Conservation (phyloP, 2,797 vertebrate species). For the Cyprinella venusta region DNA sequence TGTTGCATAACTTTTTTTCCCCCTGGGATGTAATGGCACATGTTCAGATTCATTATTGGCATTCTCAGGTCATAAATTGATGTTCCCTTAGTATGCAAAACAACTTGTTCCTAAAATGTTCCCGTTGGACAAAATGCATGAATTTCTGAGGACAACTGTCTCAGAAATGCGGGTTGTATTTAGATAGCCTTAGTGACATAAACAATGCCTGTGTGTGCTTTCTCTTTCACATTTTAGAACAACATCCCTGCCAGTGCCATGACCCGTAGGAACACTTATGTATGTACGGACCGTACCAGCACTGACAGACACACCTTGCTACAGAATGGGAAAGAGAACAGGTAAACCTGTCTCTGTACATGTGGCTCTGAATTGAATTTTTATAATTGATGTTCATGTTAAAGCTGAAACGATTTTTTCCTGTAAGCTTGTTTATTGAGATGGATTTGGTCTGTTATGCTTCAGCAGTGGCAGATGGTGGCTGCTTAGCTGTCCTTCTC, state of each 20-base stretch:
- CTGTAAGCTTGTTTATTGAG: conserved; percentile 10
- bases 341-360: conserved; percentile 71
- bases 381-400: background rate
- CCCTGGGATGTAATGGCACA: background rate
- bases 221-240: conserved; percentile 72
- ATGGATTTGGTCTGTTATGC: conserved; percentile 38
- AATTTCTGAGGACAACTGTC: conserved; percentile 6
- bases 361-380: background rate
- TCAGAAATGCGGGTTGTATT: background rate
- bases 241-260: conserved; percentile 91
- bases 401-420: background rate
- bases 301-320: conserved; percentile 86
- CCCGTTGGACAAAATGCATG: background rate
- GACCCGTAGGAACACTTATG: conserved; percentile 92
- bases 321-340: conserved; percentile 94
- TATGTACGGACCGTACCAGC: conserved; percentile 88
- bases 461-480: conserved; percentile 37
- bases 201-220: background rate
- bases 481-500: conserved; percentile 19
- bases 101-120: conserved; percentile 12
- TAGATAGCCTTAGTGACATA: no score
- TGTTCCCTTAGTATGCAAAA: background rate
- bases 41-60: conserved; percentile 15
- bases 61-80: conserved; percentile 3
- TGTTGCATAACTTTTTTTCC: conserved; percentile 32